Percentiles rank a stretch among this genome's conserved stretches.
Evolutionary conservation across 2,888 invertebrate species (phyloP).

Genomic region (Tenthredo notha): DNA sequence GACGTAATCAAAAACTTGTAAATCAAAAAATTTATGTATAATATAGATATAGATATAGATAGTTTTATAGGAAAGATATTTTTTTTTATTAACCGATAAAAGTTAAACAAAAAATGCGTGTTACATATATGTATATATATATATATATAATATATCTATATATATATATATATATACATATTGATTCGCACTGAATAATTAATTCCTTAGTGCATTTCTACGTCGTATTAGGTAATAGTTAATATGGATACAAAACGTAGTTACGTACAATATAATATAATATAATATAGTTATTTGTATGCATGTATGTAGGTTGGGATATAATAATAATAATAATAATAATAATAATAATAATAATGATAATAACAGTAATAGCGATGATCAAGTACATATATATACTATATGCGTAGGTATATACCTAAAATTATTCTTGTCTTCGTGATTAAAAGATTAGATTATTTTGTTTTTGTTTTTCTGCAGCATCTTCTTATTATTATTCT

Average conservation of each 20-base stretch:
- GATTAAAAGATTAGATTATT: slow-evolving; percentile 3
- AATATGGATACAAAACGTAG: slow-evolving; percentile 2
- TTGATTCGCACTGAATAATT: background rate
- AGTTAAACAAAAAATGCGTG: background rate
- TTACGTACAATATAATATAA: slow-evolving; percentile 3
- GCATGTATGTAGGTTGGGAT: slow-evolving; percentile 1
- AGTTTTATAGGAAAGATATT: background rate
- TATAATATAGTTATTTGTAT: background rate
- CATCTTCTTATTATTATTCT: background rate
- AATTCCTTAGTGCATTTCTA: background rate
- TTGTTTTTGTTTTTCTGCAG: background rate
- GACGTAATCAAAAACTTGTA: too few species aligned
- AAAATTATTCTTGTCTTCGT: background rate
- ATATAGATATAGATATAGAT: too few species aligned
- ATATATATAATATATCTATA: too few species aligned
- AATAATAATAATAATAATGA: background rate
- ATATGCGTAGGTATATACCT: background rate
- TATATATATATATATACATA: background rate
- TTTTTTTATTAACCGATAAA: background rate
- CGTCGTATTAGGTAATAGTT: background rate
- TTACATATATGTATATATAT: background rate
- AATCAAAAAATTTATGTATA: too few species aligned
- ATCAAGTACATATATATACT: background rate
- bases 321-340: background rate
- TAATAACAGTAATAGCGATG: background rate